Base-by-base conservation (phyloP, 2,797 vertebrate genomes). In the Phoeniculus purpureus region DNA sequence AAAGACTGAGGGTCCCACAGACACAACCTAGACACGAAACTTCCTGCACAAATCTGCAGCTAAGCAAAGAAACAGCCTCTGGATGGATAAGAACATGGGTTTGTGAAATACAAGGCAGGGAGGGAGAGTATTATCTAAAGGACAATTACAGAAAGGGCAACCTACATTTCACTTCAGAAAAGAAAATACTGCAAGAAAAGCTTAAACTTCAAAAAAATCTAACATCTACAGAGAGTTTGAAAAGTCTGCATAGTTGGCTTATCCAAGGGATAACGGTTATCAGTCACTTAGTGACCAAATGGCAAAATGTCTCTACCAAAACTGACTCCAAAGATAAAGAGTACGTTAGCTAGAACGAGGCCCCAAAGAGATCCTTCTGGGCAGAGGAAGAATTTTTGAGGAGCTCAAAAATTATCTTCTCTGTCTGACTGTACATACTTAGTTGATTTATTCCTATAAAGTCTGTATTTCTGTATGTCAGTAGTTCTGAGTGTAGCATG, bases 221-320 rank as follows among this genome's bases (percentile, higher is more conserved):
- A 59, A 61, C 70, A 78, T 66, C 7, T 6, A 51, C 18, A 1
- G 2, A 31, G 19, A 75, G 21, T 71, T 91, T 62, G 14, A 59
- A n/a, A 45, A 86, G 83, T 32, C 75, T 72, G 93, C 37, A 21
- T 89, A 85, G 75, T 78, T 85, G 45, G 48, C 59, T 88, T 93
- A 91, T 86, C 86, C 52, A 89, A 81, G 40, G 73, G 62, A 75
- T 91, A 95, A 92, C 21, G 3, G 48, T 78, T 92, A 92, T 75
- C 82, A 81, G 50, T 79, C 62, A 85, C 71, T 74, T 45, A 81
- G 50, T 6, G 17, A 84, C 58, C 82, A 93, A 91, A 85, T 14
- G 17, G 51, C 68, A 61, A 70, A 73, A 81, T 17, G 37, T 18
- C 65, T 77, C 74, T 21, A 86, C 82, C 59, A 86, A 93, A 91